These are phyloP conservation scores for Teinopalpus imperialis DNA, from an alignment of 2,888 invertebrate genomes.

Conservation along the genomic window DNA sequence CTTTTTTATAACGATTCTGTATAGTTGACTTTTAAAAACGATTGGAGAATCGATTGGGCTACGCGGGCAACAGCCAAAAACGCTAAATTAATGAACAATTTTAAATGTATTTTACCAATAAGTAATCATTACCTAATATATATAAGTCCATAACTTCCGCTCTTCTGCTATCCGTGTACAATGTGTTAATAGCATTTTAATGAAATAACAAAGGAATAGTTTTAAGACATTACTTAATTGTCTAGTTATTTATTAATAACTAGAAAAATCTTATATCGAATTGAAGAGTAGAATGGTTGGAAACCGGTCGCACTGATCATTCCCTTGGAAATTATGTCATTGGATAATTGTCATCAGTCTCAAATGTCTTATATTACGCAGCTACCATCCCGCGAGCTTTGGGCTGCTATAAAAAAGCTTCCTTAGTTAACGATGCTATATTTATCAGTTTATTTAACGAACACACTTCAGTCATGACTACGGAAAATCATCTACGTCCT, in stretches of 20 bases:
- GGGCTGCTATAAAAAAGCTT: no score
- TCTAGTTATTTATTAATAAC: slow-evolving; percentile 26
- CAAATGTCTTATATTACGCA: no score
- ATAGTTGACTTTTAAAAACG: background rate
- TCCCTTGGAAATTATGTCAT: slow-evolving; percentile 23
- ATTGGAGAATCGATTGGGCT: background rate
- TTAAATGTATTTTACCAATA: slow-evolving; percentile 8
- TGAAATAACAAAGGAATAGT: slow-evolving; percentile 43
- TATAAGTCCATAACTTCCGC: slow-evolving; percentile 23
- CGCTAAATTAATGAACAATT: background rate
- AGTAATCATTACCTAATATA: slow-evolving; percentile 22
- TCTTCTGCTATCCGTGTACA: slow-evolving; percentile 22
- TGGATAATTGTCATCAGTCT: slow-evolving; percentile 1
- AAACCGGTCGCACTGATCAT: slow-evolving; percentile 18
- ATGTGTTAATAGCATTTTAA: slow-evolving; percentile 21
- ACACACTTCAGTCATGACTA: no score
- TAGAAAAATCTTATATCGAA: slow-evolving; percentile 25
- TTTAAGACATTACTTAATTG: slow-evolving; percentile 37
- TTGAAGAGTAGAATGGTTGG: background rate
- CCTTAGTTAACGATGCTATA: no score
- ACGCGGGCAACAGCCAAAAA: background rate
- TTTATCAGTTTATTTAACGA: no score
- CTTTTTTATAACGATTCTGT: slow-evolving; percentile 10
- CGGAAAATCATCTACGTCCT: no score
- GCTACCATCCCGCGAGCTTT: no score